Conservation (phyloP, 2,888 invertebrate species). For the Trissolcus japonicus region DNA sequence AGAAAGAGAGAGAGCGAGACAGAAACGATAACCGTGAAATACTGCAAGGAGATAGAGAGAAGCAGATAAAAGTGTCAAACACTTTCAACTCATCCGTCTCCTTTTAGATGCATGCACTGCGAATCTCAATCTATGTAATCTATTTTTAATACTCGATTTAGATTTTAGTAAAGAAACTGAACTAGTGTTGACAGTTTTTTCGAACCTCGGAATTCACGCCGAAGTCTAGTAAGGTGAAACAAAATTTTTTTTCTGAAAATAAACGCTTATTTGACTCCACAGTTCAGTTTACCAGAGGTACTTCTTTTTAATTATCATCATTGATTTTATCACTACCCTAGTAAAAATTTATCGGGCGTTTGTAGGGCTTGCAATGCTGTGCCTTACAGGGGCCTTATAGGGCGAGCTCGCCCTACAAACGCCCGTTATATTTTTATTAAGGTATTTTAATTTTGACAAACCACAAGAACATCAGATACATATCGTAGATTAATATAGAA, state of each 20-base stretch:
- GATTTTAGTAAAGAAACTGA: slow-evolving; percentile 48
- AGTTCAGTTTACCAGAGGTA: neutral
- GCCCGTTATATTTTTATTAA: too few species aligned
- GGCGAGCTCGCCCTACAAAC: too few species aligned
- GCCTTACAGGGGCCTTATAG: too few species aligned
- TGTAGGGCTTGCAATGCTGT: too few species aligned
- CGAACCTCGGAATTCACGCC: slow-evolving; percentile 56
- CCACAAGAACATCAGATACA: slow-evolving; percentile 56
- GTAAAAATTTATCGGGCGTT: too few species aligned
- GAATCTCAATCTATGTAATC: slow-evolving; percentile 75
- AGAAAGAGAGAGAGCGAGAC: slow-evolving; percentile 11
- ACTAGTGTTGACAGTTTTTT: slow-evolving; percentile 42
- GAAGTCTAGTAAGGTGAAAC: slow-evolving; percentile 29
- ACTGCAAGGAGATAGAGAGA: slow-evolving; percentile 27
- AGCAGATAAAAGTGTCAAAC: slow-evolving; percentile 28
- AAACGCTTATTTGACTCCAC: neutral
- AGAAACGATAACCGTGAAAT: slow-evolving; percentile 7
- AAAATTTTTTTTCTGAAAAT: slow-evolving; percentile 20
- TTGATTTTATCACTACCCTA: neutral
- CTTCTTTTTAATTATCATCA: slow-evolving; percentile 5
- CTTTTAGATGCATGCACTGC: slow-evolving; percentile 72
- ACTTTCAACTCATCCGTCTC: slow-evolving; percentile 57
- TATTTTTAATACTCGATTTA: slow-evolving; percentile 75
- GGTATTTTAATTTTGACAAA: slow-evolving; percentile 39
- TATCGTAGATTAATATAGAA: slow-evolving; percentile 54